Evolutionary conservation across 1,140 invertebrate genomes (phyloP).

Genomic region (Pachyrhynchus sulphureomaculatus): DNA sequence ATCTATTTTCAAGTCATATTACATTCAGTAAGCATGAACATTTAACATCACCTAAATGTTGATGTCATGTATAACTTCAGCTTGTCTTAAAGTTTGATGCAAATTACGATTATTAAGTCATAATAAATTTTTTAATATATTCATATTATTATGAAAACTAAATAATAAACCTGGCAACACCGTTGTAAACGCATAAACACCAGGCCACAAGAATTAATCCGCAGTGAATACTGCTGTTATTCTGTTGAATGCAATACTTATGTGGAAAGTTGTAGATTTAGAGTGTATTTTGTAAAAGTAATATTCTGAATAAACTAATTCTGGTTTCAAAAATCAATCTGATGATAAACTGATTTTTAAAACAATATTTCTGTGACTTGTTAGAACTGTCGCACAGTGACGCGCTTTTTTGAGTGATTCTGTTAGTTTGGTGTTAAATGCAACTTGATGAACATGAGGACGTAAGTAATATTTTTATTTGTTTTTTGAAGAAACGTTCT

Average conservation of each 20-base stretch:
- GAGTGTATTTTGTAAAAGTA: background rate
- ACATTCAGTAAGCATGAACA: too few relatives aligned
- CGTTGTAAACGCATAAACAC: slow-evolving; percentile 3
- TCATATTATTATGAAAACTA: background rate
- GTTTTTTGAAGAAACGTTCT: background rate
- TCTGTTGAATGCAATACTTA: background rate
- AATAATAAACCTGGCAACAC: slow-evolving; percentile 9
- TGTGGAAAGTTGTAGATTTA: background rate
- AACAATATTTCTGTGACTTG: too few relatives aligned
- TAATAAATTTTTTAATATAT: too few relatives aligned
- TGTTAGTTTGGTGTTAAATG: slow-evolving; percentile 11
- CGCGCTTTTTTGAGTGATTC: background rate
- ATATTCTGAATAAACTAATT: too few relatives aligned
- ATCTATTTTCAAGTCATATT: too few relatives aligned
- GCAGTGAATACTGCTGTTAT: slow-evolving; percentile 7
- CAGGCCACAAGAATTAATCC: slow-evolving; percentile 6
- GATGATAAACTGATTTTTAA: too few relatives aligned
- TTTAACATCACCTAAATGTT: too few relatives aligned
- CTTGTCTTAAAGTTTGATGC: too few relatives aligned
- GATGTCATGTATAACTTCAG: too few relatives aligned
- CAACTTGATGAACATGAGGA: slow-evolving; percentile 29
- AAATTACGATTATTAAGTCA: too few relatives aligned
- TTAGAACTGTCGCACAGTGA: too few relatives aligned
- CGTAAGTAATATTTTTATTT: slow-evolving; percentile 3
- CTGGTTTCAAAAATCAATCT: too few relatives aligned